These are phyloP conservation scores for Pristiophorus japonicus DNA, from an alignment of 2,113 vertebrate genomes.

Conservation along the genomic window DNA sequence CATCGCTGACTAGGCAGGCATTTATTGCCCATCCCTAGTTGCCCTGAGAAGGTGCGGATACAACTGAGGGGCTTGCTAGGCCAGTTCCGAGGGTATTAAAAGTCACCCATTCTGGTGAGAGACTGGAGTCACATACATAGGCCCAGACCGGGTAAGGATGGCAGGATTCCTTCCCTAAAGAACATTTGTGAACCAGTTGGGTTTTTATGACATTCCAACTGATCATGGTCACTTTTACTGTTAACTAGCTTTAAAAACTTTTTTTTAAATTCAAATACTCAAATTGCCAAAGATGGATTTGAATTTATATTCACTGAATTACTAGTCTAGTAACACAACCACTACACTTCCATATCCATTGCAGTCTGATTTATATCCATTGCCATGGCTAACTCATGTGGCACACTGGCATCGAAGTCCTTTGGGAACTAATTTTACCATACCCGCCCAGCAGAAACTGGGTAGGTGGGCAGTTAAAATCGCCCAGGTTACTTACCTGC, in stretches of 20 bases:
- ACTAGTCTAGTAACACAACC: background rate
- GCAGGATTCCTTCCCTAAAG: background rate
- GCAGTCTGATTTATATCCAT: background rate
- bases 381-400: background rate
- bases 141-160: background rate
- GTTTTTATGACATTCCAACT: background rate
- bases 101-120: background rate
- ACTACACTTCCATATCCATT: background rate
- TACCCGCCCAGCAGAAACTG: background rate
- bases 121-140: background rate
- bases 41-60: too few relatives aligned
- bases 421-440: background rate
- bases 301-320: background rate
- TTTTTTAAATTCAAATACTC: background rate
- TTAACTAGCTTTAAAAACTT: background rate
- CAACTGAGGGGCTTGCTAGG: too few relatives aligned
- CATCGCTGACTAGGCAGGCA: background rate
- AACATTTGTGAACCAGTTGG: background rate
- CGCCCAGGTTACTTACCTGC: background rate
- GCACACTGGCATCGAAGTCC: background rate
- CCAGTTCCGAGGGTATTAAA: background rate
- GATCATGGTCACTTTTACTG: background rate
- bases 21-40: background rate
- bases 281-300: background rate
- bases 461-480: background rate